These are phyloP conservation scores for Cheilosia urbana DNA, from an alignment of 2,888 invertebrate species.

Conservation along the genomic window DNA sequence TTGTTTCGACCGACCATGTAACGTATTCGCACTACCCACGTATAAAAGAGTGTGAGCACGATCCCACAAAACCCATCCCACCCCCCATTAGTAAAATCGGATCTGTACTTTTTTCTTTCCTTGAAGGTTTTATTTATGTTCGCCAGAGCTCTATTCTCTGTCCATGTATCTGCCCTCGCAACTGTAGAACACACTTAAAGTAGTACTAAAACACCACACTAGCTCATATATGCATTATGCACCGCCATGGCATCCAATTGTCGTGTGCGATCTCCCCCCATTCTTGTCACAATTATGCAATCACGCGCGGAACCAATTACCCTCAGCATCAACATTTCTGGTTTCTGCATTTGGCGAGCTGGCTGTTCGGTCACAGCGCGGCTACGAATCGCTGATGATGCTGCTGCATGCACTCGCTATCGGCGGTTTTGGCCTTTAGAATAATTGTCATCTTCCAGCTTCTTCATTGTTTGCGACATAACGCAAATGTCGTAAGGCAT, in stretches of 20 bases:
- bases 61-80: constrained; percentile 3
- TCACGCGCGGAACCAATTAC: constrained; percentile 50
- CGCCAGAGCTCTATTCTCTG: background rate
- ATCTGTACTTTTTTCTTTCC: background rate
- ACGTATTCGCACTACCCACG: background rate
- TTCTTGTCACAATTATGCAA: constrained; percentile 59
- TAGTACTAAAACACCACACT: constrained; percentile 3
- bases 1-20: background rate
- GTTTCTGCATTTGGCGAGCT: constrained; percentile 41
- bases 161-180: background rate
- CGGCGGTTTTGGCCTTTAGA: constrained; percentile 65
- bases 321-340: constrained; percentile 45
- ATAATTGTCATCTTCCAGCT: constrained; percentile 46
- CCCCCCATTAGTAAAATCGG: constrained; percentile 5
- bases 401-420: constrained; percentile 13
- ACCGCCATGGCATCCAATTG: constrained; percentile 41
- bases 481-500: constrained; percentile 3
- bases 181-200: constrained; percentile 44
- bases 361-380: constrained; percentile 44
- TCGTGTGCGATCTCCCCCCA: constrained; percentile 31
- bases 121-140: constrained; percentile 3
- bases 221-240: constrained; percentile 1
- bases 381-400: constrained; percentile 5
- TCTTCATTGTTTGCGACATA: constrained; percentile 45
- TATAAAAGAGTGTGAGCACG: background rate